A percentile compares a stretch with the other conserved stretches of the same genome.
These are phyloP conservation scores for Amazona guildingii DNA, from an alignment of 2,113 vertebrate species.

Conservation along the genomic window DNA sequence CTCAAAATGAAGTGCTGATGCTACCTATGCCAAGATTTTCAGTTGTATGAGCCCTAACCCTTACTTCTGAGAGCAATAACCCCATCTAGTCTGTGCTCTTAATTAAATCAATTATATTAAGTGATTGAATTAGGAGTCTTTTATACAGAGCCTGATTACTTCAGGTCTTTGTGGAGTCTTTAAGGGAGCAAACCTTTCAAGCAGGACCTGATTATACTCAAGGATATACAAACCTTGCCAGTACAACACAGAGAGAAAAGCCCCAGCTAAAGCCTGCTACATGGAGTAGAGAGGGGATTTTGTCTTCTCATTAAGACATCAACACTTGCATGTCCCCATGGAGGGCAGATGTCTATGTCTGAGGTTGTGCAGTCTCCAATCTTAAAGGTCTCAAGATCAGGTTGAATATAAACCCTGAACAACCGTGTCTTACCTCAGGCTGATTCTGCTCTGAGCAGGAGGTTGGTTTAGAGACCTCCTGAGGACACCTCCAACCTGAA, in stretches of 20 bases:
- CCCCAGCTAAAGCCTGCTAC: background rate
- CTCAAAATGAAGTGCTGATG: background rate
- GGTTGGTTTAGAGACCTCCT: background rate
- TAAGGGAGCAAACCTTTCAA: background rate
- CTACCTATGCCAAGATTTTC: background rate
- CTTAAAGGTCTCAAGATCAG: background rate
- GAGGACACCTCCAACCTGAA: background rate
- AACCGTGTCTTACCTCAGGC: background rate
- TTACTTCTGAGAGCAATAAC: background rate
- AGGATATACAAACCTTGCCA: background rate
- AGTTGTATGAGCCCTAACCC: background rate
- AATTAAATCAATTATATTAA: slow-evolving; percentile 20
- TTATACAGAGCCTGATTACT: background rate
- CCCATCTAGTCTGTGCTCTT: background rate
- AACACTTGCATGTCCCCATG: fast-evolving
- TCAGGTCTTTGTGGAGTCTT: background rate
- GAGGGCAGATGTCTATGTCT: background rate
- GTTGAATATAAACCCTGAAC: background rate
- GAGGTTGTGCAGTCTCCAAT: background rate
- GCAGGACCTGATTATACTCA: background rate
- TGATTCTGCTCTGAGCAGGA: background rate
- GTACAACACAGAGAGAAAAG: background rate
- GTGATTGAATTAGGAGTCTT: slow-evolving; percentile 16
- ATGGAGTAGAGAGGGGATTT: background rate
- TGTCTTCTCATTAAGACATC: background rate